Evolutionary conservation across 1,140 invertebrate genomes (phyloP).

Genomic region (Bilobella aurantiaca): DNA sequence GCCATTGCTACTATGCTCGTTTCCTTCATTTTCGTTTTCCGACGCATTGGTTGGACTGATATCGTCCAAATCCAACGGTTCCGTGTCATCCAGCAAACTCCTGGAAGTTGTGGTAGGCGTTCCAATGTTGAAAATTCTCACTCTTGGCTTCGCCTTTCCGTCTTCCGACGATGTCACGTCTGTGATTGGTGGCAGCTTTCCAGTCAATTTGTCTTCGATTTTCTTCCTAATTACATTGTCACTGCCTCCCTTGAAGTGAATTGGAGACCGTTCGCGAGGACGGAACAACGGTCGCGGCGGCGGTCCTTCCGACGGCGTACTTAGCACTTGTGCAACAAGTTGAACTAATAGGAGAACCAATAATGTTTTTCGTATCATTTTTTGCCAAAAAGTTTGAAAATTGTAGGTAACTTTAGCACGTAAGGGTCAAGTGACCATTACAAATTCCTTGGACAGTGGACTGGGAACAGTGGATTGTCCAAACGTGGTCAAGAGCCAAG

Average conservation of each 20-base stretch:
- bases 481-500: neutral
- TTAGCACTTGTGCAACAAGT: neutral
- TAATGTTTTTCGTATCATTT: no score
- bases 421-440: neutral
- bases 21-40: no score
- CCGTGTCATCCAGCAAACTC: neutral
- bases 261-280: neutral
- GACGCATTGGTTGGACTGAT: neutral
- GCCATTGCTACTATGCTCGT: no score
- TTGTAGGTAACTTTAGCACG: neutral
- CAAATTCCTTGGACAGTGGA: neutral
- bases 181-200: neutral
- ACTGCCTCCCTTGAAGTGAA: neutral
- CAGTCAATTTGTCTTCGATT: neutral
- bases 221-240: neutral
- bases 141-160: neutral
- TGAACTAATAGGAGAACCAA: neutral
- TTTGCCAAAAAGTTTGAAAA: neutral
- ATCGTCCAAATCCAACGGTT: neutral
- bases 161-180: neutral
- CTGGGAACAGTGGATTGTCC: neutral
- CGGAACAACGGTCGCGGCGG: neutral
- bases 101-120: neutral
- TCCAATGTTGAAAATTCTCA: neutral
- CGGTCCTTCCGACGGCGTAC: neutral